Conservation (phyloP, 2,888 invertebrate species). For the Zaprionus lineosus region DNA sequence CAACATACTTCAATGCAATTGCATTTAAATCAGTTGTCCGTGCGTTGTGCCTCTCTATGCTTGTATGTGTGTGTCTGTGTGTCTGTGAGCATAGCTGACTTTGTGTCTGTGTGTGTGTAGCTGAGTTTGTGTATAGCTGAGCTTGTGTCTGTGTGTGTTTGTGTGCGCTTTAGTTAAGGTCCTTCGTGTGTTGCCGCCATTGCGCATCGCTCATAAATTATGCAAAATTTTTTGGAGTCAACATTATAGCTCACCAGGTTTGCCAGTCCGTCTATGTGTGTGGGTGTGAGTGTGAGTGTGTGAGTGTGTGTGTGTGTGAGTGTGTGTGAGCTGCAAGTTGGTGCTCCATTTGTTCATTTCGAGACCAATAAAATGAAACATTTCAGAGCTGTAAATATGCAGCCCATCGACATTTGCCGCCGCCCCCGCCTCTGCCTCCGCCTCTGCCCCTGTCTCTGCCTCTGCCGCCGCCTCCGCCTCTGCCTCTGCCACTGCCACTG, state of each 20-base stretch:
- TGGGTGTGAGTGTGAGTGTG: conserved; percentile 22
- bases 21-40: conserved; percentile 72
- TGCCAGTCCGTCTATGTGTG: conserved; percentile 18
- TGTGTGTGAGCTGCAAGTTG: conserved; percentile 31
- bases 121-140: background rate
- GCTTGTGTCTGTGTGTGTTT: conserved; percentile 12
- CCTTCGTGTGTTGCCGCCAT: conserved; percentile 60
- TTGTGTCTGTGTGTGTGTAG: conserved; percentile 6
- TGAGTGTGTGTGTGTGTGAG: conserved; percentile 21
- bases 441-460: too few relatives aligned
- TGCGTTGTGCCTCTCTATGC: conserved; percentile 32
- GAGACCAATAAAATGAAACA: conserved; percentile 81
- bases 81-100: too few relatives aligned
- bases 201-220: conserved; percentile 65
- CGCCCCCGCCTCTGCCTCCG: too few relatives aligned
- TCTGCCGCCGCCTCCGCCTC: too few relatives aligned
- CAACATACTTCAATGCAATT: conserved; percentile 75
- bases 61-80: conserved; percentile 7
- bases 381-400: conserved; percentile 79
- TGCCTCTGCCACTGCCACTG: too few relatives aligned
- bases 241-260: conserved; percentile 38
- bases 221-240: conserved; percentile 65
- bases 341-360: conserved; percentile 80
- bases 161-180: conserved; percentile 14
- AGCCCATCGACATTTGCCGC: conserved; percentile 59